phyloP scores from a whole-genome alignment of 2,797 vertebrate genomes.

The Trematomus bernacchii region DNA sequence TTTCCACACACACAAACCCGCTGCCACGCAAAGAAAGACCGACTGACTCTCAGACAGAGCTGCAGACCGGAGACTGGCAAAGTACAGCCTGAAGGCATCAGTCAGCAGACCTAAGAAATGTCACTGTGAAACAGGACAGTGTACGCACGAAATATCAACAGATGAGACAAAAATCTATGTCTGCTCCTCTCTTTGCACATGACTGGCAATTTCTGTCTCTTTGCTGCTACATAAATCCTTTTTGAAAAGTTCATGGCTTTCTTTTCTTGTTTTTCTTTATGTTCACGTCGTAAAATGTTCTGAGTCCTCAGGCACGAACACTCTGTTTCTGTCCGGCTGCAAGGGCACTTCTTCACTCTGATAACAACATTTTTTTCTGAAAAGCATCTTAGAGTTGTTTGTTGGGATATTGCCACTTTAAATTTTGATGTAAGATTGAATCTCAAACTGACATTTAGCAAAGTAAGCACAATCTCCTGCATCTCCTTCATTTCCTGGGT shows the following conservation, averaged over 20 bases:
- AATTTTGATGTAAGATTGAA: constrained; percentile 25
- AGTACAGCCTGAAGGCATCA: constrained; percentile 10
- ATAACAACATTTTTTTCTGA: constrained; percentile 11
- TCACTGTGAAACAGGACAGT: constrained; percentile 24
- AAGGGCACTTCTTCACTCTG: constrained; percentile 1
- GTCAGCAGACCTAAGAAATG: constrained; percentile 45
- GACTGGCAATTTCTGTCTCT: constrained; percentile 18
- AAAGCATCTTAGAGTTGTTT: constrained; percentile 24
- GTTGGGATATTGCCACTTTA: constrained; percentile 26
- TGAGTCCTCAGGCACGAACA: constrained; percentile 19
- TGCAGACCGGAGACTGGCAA: constrained; percentile 9
- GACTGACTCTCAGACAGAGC: constrained; percentile 22
- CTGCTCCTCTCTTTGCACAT: constrained; percentile 1
- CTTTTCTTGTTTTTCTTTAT: constrained; percentile 4
- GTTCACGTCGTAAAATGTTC: constrained; percentile 3
- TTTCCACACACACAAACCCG: constrained; percentile 5
- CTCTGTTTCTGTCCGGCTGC: constrained; percentile 6
- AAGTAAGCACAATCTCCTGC: constrained; percentile 3
- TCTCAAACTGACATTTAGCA: constrained; percentile 15
- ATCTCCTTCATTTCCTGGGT: constrained; percentile 20
- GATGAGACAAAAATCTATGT: constrained; percentile 22
- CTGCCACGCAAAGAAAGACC: not conserved
- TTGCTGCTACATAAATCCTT: constrained; percentile 1
- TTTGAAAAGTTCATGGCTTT: no score
- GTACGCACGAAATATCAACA: constrained; percentile 37